phyloP scores from a whole-genome alignment of 2,797 vertebrate genomes.

The Halcyon chelicuti region DNA sequence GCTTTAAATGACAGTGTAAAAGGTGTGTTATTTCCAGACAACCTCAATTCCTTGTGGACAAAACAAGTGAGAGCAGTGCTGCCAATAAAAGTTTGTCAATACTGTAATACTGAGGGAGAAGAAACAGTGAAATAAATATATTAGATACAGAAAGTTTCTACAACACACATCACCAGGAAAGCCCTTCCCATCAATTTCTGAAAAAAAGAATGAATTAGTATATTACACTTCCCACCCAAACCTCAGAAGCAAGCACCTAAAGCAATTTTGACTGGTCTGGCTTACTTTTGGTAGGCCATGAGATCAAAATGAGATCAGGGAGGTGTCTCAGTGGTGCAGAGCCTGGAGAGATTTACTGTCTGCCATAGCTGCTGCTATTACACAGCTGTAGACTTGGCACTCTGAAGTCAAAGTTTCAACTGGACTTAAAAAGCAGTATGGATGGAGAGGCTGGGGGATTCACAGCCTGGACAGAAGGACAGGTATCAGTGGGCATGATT shows the following conservation, averaged over 20 bases:
- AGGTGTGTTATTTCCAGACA: not conserved
- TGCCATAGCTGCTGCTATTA: not conserved
- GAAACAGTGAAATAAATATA: not conserved
- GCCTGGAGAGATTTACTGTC: not conserved
- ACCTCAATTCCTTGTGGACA: not conserved
- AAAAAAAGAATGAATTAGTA: not conserved
- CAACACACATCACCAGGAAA: not conserved
- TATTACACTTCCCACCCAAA: not conserved
- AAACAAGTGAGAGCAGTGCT: not conserved
- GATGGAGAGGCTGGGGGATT: not conserved
- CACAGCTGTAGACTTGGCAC: not conserved
- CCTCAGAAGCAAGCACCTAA: not conserved
- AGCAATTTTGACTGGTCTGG: not conserved
- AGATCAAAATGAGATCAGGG: not conserved
- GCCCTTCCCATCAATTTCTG: not conserved
- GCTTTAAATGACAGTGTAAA: not conserved
- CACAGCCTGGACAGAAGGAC: not conserved
- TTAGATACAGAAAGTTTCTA: not conserved
- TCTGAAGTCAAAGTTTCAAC: not conserved
- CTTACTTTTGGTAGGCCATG: not conserved
- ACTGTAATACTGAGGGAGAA: not conserved
- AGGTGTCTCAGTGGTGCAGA: not conserved
- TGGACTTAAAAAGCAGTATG: fast-evolving
- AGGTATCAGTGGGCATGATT: not conserved
- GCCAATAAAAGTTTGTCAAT: not conserved